Evolutionary conservation across 2,113 vertebrate species (phyloP).

Genomic region (Pteropus alecto): DNA sequence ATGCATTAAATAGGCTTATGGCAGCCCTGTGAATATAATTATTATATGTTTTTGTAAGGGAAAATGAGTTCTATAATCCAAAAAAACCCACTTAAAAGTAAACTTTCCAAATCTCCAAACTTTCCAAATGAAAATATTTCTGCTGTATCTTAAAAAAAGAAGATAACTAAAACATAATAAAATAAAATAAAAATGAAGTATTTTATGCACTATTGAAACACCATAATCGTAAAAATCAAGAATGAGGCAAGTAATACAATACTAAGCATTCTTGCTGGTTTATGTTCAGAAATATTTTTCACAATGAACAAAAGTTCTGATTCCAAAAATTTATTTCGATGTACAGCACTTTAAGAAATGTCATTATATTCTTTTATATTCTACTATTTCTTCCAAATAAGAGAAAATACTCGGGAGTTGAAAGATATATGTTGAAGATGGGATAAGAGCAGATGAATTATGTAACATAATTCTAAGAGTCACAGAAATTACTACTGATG

Average conservation of each 20-base stretch:
- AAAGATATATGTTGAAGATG: background rate
- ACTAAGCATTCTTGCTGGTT: background rate
- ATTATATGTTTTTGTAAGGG: background rate
- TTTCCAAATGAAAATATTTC: background rate
- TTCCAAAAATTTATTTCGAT: background rate
- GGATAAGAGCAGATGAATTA: background rate
- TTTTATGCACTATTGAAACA: background rate
- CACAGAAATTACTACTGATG: background rate
- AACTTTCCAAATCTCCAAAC: background rate
- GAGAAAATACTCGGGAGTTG: background rate
- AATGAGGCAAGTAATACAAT: background rate
- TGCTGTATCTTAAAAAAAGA: background rate
- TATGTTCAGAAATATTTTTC: slow-evolving; percentile 9
- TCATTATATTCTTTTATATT: background rate
- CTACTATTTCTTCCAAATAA: background rate
- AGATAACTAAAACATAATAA: background rate
- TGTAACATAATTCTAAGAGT: background rate
- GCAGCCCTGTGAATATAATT: background rate
- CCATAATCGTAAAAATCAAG: background rate
- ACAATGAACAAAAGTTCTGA: background rate
- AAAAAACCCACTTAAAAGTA: slow-evolving; percentile 17
- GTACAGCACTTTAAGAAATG: background rate
- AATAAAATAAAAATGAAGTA: background rate
- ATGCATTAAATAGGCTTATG: background rate
- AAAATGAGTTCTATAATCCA: background rate